These are phyloP conservation scores for Noctilio leporinus DNA, from an alignment of 2,113 vertebrate species.

Conservation along the genomic window DNA sequence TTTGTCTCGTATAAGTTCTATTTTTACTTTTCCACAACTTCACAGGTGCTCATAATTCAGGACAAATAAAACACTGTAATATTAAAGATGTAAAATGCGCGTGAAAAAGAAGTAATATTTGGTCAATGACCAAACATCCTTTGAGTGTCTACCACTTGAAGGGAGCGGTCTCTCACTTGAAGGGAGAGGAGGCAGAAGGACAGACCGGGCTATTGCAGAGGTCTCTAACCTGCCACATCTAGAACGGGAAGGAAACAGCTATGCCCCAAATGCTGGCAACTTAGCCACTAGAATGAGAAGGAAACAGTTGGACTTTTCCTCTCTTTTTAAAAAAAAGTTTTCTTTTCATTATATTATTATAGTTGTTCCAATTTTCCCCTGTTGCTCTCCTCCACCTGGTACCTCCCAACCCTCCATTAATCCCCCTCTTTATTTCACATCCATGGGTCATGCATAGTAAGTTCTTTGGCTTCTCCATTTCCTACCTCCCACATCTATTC, in stretches of 20 bases:
- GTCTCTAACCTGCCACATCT: neutral
- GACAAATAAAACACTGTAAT: neutral
- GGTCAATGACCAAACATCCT: neutral
- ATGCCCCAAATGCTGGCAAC: neutral
- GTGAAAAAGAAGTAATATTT: neutral
- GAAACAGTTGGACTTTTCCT: neutral
- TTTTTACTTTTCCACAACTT: neutral
- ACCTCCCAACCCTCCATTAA: no score
- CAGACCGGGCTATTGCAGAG: neutral
- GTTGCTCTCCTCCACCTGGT: no score
- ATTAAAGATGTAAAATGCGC: neutral
- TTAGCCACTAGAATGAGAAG: neutral
- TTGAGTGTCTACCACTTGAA: neutral
- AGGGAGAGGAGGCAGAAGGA: neutral
- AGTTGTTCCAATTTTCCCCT: no score
- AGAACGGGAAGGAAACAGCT: neutral
- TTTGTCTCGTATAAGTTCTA: neutral
- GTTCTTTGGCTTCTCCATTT: no score
- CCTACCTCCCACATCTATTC: no score
- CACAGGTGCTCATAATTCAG: neutral
- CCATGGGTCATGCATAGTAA: no score
- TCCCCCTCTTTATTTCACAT: no score
- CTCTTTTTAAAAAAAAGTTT: no score
- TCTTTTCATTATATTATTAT: no score
- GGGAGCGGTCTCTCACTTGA: neutral